These are phyloP conservation scores for Agonopterix alstromeriana DNA, from an alignment of 2,888 invertebrate species.

Conservation along the genomic window DNA sequence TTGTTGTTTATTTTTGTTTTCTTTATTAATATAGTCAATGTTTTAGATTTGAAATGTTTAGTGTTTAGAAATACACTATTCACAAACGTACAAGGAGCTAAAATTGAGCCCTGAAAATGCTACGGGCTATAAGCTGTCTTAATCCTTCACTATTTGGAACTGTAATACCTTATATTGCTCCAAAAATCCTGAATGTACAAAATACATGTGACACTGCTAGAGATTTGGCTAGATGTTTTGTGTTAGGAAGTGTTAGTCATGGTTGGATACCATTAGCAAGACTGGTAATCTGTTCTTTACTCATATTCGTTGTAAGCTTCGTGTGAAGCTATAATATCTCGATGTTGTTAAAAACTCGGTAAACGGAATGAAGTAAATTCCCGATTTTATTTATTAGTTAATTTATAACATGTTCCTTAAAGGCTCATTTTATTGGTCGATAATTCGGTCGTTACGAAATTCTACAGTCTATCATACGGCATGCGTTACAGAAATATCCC, in stretches of 20 bases:
- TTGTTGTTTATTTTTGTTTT: conserved; percentile 45
- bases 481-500: no score
- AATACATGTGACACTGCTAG: conserved; percentile 46
- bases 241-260: conserved; percentile 38
- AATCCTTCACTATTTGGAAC: conserved; percentile 5
- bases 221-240: conserved; percentile 39
- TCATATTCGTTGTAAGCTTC: conserved; percentile 13
- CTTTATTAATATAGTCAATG: conserved; percentile 49
- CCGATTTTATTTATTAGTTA: conserved; percentile 19
- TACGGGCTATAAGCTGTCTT: conserved; percentile 1
- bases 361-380: conserved; percentile 12
- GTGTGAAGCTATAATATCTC: conserved; percentile 16
- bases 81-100: conserved; percentile 29
- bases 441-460: no score
- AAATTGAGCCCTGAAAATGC: no score
- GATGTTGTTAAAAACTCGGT: conserved; percentile 6
- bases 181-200: conserved; percentile 71
- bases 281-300: conserved; percentile 33
- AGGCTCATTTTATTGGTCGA: background rate
- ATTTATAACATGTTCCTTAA: conserved; percentile 3
- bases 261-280: conserved; percentile 34
- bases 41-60: conserved; percentile 44
- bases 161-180: conserved; percentile 32
- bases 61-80: conserved; percentile 28
- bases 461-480: no score